Percentiles rank a stretch among this genome's conserved stretches.
Evolutionary conservation across 2,113 vertebrate genomes (phyloP).

Genomic region (Coracopsis vasa): DNA sequence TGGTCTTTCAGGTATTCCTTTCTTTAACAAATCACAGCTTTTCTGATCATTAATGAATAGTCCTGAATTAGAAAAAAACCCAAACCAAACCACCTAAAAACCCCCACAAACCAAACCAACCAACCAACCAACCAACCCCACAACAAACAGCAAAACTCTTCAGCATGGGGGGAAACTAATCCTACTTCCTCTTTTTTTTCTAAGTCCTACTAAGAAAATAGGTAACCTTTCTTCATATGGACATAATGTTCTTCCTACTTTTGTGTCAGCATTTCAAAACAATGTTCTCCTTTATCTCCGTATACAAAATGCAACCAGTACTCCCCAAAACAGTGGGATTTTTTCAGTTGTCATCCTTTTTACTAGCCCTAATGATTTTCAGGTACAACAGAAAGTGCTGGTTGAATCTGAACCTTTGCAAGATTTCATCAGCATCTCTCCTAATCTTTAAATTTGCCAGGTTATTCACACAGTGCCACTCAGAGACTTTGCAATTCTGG

Average conservation of each 20-base stretch:
- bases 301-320: not conserved
- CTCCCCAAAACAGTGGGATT: not conserved
- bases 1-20: not conserved
- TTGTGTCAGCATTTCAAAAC: not conserved
- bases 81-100: not conserved
- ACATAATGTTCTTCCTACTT: not conserved
- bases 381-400: not conserved
- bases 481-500: not conserved
- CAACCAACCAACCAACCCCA: not conserved
- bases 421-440: not conserved
- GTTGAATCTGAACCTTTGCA: not conserved
- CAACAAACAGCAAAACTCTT: not conserved
- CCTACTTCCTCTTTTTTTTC: not conserved
- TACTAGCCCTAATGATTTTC: not conserved
- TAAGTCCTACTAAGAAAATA: not conserved
- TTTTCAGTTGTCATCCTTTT: not conserved
- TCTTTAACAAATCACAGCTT: not conserved
- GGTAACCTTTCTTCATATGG: not conserved
- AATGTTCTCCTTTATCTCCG: not conserved
- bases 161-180: not conserved
- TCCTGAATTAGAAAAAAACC: not conserved
- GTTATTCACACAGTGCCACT: not conserved
- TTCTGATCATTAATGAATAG: not conserved
- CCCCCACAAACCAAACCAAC: rapidly evolving
- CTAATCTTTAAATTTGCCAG: not conserved